Base-by-base conservation (phyloP, 2,113 vertebrate species). In the Percopsis transmontana region DNA sequence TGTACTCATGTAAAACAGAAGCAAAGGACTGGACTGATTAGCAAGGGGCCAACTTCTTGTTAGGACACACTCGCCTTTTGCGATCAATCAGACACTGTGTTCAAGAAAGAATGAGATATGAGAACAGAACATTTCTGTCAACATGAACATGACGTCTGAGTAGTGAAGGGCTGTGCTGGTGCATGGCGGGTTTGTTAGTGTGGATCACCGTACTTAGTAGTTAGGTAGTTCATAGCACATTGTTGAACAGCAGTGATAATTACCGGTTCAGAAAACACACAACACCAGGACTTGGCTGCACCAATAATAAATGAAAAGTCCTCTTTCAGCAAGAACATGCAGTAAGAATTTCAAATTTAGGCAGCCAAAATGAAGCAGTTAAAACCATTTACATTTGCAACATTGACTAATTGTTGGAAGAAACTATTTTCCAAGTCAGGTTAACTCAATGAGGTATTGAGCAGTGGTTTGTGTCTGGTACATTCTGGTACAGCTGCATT, bases 91-190 rank as follows among this genome's bases (percentile, higher is more conserved):
- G 20, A 50, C 21, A 39, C 23, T 48, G 24, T 65, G 70, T 60
- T 9, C 51, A 52, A 66, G 15, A 24, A 40, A 68, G 57, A 76
- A 64, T 72, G 59, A 67, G 63, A 66, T 23, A 14, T 18, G 68
- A 66, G 66, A 58, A 56, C 64, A 50, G 19, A 6, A 16, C 19
- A 71, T 66, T 57, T 66, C 61, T 73, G 27, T 59, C 41, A 47
- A 18, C 52, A 52, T 21, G 72, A 45, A 62, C 66, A 67, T 70
- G 18, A 70, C 38, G 58, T 61, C 55, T 57, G 76, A 63, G 74
- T 76, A 70, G 61, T 45, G n/a, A 44, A 62, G 44, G 16, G n/a
- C 19, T 15, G 62, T 33, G 27, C n/a, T n/a, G n/a, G n/a, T n/a
- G n/a, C n/a, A n/a, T n/a, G n/a, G n/a, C n/a, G n/a, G n/a, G n/a